Percentiles rank a stretch among this genome's conserved stretches.
These are phyloP conservation scores for Ecdyonurus torrentis DNA, from an alignment of 2,888 invertebrate genomes.

Conservation along the genomic window DNA sequence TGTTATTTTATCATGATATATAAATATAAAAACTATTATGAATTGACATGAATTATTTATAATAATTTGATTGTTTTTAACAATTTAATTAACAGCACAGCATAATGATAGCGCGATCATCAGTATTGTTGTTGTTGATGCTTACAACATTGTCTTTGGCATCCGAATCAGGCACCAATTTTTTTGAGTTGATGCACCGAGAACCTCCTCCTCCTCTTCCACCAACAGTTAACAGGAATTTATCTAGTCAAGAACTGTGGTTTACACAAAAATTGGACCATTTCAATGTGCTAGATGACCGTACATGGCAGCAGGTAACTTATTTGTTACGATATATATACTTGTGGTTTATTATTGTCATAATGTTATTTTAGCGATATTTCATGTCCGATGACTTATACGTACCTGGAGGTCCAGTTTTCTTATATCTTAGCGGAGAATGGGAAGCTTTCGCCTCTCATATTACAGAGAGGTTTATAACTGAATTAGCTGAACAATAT, in stretches of 20 bases:
- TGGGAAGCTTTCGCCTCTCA: conserved; percentile 35
- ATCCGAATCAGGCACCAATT: not conserved
- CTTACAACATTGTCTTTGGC: not conserved
- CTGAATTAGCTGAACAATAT: conserved; percentile 36
- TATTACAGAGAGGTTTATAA: conserved; percentile 17
- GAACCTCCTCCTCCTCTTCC: not conserved
- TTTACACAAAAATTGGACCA: conserved; percentile 30
- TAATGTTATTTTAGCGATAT: conserved; percentile 24
- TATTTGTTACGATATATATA: too few relatives aligned
- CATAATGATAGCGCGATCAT: not conserved
- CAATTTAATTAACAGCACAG: too few relatives aligned
- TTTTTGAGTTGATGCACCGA: not conserved
- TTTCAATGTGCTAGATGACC: conserved; percentile 27
- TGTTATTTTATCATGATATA: too few relatives aligned
- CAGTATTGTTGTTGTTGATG: not conserved
- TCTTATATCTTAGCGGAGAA: conserved; percentile 53
- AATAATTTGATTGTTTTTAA: too few relatives aligned
- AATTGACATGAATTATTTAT: too few relatives aligned
- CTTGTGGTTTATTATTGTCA: not conserved
- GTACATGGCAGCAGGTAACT: conserved; percentile 29
- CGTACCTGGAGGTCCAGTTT: conserved; percentile 31
- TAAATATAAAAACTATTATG: too few relatives aligned
- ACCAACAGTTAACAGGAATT: too few relatives aligned
- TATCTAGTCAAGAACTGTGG: not conserved
- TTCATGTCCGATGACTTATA: conserved; percentile 29